Base-by-base conservation (phyloP, 37 sponge, comb jelly and placozoan genomes). In the Tethya wilhelma region DNA sequence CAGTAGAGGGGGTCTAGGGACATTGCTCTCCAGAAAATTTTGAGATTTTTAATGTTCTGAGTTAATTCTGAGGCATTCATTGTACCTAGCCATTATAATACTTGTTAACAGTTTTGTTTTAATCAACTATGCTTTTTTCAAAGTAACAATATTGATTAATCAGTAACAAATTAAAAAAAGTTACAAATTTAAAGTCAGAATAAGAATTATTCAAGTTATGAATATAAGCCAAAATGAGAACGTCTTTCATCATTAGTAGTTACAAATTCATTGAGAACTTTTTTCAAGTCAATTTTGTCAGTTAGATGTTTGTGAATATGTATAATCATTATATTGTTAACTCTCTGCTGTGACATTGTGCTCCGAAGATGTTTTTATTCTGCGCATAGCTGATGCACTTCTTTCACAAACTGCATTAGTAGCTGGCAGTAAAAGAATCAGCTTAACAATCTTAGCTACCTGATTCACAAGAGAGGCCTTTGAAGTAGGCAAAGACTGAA, bases 391-490 rank as follows among this genome's bases (percentile, higher is more conserved):
- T 32, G 68, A 63, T 73, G 75, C 75, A 2, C 77, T 74, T n/a
- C 90, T 22, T 59, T 89, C 90, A 53, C 59, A 65, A 38, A 58
- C 67, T 20, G 80, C 84, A 84, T 89, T 89, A 6, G 84, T 83
- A 36, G 90, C 90, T 37, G 85, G 90, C 84, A 89, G 82, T 5
- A 89, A 36, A 39, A 83, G 44, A 2, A 88, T 34, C n/a, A 88
- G 44, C 29, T 74, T 39, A 2, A 88, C 26, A 8, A 88, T 43
- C 25, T 67, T 43, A 20, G 68, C 12, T 23, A 87, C 25, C 14
- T 78, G 49, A 14, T 59, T 5, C 40, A 75, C 5, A 17, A 68
- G 40, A 6, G 12, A 6, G 4, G 29, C 7, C 36, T 75, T 33
- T 11, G 39, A 4, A 6, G 58, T 2, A 6, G 32, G 2, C 34